A percentile compares a stretch with the other conserved stretches of the same genome.
These are phyloP conservation scores for Brevipalpus yothersi DNA, from an alignment of 1,140 invertebrate species.

Conservation along the genomic window DNA sequence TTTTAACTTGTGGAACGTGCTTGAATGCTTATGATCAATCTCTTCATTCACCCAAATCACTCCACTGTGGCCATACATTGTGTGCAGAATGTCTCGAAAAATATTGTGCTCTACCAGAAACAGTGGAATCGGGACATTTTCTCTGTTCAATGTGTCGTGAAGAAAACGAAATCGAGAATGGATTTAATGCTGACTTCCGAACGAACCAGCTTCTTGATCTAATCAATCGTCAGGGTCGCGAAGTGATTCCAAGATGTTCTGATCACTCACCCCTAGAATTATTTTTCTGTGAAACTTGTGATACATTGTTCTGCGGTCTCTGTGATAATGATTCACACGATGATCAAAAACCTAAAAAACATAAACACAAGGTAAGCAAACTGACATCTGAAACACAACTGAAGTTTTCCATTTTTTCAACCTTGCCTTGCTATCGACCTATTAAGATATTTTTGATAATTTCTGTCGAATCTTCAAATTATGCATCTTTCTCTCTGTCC, in stretches of 20 bases:
- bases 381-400: too few relatives aligned
- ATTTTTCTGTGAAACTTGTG: constrained; percentile 80
- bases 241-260: constrained; percentile 75
- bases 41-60: constrained; percentile 76
- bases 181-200: too few relatives aligned
- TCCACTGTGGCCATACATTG: too few relatives aligned
- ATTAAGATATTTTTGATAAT: too few relatives aligned
- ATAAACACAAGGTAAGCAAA: too few relatives aligned
- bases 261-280: constrained; percentile 55
- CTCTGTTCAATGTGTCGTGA: constrained; percentile 83
- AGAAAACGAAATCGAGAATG: too few relatives aligned
- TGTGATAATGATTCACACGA: constrained; percentile 27
- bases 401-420: too few relatives aligned
- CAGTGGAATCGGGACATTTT: constrained; percentile 31
- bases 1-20: constrained; percentile 84
- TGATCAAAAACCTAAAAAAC: too few relatives aligned
- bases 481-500: too few relatives aligned
- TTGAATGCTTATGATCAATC: constrained; percentile 66
- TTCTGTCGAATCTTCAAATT: too few relatives aligned
- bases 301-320: constrained; percentile 67
- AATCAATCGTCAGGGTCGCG: constrained; percentile 62
- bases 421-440: too few relatives aligned
- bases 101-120: constrained; percentile 40
- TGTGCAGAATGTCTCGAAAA: constrained; percentile 66
- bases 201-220: constrained; percentile 72